phyloP scores from a whole-genome alignment of 2,797 vertebrate genomes.

The Aulostomus chinensis region DNA sequence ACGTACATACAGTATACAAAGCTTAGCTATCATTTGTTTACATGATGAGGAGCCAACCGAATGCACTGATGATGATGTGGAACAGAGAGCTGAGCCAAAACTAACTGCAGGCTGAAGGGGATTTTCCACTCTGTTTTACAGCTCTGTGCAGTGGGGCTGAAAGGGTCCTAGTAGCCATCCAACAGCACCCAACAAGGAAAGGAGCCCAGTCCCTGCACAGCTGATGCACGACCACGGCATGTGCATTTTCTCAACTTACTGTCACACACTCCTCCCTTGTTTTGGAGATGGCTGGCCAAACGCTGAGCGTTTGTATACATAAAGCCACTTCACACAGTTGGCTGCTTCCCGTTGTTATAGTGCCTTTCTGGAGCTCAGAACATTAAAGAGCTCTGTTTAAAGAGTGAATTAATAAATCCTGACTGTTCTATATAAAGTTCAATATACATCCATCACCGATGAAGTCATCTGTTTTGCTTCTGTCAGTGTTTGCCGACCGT shows the following conservation, averaged over 20 bases:
- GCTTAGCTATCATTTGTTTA: slow-evolving; percentile 59
- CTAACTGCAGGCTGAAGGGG: slow-evolving; percentile 69
- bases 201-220: slow-evolving; percentile 52
- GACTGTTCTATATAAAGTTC: slow-evolving; percentile 58
- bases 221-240: slow-evolving; percentile 56
- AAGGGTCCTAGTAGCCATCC: slow-evolving; percentile 51
- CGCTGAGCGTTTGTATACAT: slow-evolving; percentile 64
- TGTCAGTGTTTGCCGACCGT: slow-evolving; percentile 32
- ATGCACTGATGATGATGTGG: slow-evolving; percentile 66
- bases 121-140: slow-evolving; percentile 79
- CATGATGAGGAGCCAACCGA: slow-evolving; percentile 55
- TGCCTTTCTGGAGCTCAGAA: slow-evolving; percentile 43
- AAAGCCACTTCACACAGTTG: slow-evolving; percentile 51
- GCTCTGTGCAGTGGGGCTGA: slow-evolving; percentile 63
- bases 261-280: slow-evolving; percentile 67
- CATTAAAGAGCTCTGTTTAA: slow-evolving; percentile 57
- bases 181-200: slow-evolving; percentile 87
- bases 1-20: slow-evolving; percentile 4
- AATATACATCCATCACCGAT: slow-evolving; percentile 39
- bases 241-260: slow-evolving; percentile 62
- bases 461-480: slow-evolving; percentile 73
- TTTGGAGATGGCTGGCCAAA: slow-evolving; percentile 73
- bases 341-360: slow-evolving; percentile 51
- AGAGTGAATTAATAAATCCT: slow-evolving; percentile 48
- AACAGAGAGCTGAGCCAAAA: slow-evolving; percentile 68